Evolutionary conservation across 2,888 invertebrate genomes (phyloP).

Genomic region (Bombylius discolor): DNA sequence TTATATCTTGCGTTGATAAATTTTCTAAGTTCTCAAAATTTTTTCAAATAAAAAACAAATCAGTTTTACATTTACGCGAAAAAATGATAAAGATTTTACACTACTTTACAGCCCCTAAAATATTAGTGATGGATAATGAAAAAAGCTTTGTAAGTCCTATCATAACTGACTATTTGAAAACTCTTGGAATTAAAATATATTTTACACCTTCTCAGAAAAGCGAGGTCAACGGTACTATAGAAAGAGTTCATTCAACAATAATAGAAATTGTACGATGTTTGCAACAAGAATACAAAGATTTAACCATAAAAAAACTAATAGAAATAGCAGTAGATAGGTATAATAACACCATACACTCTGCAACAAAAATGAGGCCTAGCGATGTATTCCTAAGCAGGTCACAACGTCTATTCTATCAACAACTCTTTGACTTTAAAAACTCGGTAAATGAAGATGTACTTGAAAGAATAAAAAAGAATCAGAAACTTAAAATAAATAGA

Average conservation of each 20-base stretch:
- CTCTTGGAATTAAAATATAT: too few species aligned
- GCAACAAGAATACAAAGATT: too few species aligned
- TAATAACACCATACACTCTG: background rate
- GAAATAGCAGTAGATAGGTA: too few species aligned
- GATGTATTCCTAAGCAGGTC: background rate
- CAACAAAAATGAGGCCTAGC: background rate
- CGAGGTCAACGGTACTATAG: too few species aligned
- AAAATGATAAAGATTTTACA: background rate
- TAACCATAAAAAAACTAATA: too few species aligned
- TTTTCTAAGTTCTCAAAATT: background rate
- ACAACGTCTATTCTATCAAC: background rate
- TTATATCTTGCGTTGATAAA: background rate
- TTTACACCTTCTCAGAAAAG: too few species aligned
- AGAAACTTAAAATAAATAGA: background rate
- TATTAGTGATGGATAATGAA: background rate
- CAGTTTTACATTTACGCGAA: conserved; percentile 1
- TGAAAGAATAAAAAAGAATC: background rate
- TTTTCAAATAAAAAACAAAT: conserved; percentile 1
- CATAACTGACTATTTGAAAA: background rate
- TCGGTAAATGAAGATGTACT: background rate
- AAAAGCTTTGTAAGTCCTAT: too few species aligned
- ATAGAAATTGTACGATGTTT: too few species aligned
- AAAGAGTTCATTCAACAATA: too few species aligned
- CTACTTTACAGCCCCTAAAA: background rate
- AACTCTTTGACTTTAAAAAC: background rate